Evolutionary conservation across 2,888 invertebrate genomes (phyloP), one percentile per base, ranked within the genome.

Genomic region (Archaeoteleia sp.): DNA sequence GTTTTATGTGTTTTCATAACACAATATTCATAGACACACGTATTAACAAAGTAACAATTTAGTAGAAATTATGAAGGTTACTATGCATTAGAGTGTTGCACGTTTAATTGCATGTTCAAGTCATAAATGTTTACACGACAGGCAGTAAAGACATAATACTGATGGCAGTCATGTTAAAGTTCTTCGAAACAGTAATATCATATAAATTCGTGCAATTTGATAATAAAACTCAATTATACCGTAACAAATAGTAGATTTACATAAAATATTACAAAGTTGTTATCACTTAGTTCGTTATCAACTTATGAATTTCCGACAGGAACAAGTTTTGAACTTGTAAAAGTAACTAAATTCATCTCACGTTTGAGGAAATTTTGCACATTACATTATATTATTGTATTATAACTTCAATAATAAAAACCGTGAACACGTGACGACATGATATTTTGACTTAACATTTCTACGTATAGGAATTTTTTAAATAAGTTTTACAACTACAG

Each of bases 121-220:
- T 25, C 39, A 61, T 70, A 71, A 73, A 73, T 73, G 72, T 71
- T 71, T 65, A 69, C 42, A 62, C 66, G 69, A 70, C 62, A 69
- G 60, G 67, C 65, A 70, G 61, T 72, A 72, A 72, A 72, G 68
- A 70, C 68, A 53, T 72, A 69, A 72, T 69, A 65, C 67, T 72
- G 70, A 72, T 70, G 67, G 68, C 61, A 67, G 68, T 60, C 55
- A 40, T 55, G 40, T 39, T 48, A 46, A 14, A 58, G 46, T 58
- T 54, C 45, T 53, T 62, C 46, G 46, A 42, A 54, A 39, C 42
- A 42, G 20, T 17, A 43, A 20, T 62, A 62, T 62, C 43, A 27
- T 23, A 10, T 17, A 43, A 63, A 49, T 63, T 62, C 55, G 46
- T 61, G 43, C 27, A 9, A 49, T 62, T 63, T 43, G 25, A 55